phyloP scores from a whole-genome alignment of 2,888 invertebrate species.

The Amaurobius ferox region DNA sequence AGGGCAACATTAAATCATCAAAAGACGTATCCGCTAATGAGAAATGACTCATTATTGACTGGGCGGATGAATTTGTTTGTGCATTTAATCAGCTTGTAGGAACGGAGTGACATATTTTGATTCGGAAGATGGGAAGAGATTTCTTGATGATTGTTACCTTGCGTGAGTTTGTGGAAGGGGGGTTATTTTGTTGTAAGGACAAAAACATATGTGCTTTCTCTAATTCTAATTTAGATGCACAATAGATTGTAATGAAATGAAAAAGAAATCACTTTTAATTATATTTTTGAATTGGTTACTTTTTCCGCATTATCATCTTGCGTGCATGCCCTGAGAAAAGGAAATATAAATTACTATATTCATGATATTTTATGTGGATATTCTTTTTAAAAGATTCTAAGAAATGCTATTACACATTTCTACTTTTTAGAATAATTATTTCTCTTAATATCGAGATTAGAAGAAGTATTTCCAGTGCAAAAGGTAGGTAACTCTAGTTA shows the following conservation, averaged over 20 bases:
- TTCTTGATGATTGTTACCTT: constrained; percentile 38
- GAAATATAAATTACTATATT: background rate
- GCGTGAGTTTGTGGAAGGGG: constrained; percentile 41
- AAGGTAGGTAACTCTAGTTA: too few relatives aligned
- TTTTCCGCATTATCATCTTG: background rate
- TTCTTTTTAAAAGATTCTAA: too few relatives aligned
- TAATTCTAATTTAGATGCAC: background rate
- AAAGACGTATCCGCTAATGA: constrained; percentile 60
- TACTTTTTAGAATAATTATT: too few relatives aligned
- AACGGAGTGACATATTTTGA: constrained; percentile 59
- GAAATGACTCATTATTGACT: constrained; percentile 47
- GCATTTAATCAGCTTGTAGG: constrained; percentile 60
- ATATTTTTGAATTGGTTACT: background rate
- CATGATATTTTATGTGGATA: too few relatives aligned
- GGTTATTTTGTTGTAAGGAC: background rate
- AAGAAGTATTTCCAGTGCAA: too few relatives aligned
- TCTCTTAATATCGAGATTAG: too few relatives aligned
- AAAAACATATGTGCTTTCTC: background rate
- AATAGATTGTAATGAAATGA: background rate
- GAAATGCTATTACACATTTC: too few relatives aligned
- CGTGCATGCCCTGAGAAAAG: background rate
- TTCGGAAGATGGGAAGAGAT: constrained; percentile 35
- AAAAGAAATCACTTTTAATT: background rate
- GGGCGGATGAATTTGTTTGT: constrained; percentile 66
- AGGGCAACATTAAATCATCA: constrained; percentile 57